Conservation (phyloP, 1,140 invertebrate species). For the Drosophila sulfurigaster region DNA sequence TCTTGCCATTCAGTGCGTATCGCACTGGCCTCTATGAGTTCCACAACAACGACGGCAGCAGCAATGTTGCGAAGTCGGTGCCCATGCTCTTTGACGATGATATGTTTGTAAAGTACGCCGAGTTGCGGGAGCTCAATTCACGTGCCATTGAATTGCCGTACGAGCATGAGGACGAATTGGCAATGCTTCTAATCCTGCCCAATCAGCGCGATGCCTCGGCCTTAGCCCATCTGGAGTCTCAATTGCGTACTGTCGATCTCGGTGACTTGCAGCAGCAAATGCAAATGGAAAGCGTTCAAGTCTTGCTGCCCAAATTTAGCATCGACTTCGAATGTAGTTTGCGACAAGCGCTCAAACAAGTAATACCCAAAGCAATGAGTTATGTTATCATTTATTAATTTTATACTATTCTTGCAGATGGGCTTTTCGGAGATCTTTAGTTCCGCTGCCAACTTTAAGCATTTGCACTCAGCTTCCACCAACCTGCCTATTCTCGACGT, state of each 20-base stretch:
- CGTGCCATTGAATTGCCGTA: slow-evolving; percentile 85
- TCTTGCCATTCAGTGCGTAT: slow-evolving; percentile 77
- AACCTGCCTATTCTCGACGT: slow-evolving; percentile 66
- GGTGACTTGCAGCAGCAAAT: slow-evolving; percentile 67
- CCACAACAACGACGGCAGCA: slow-evolving; percentile 32
- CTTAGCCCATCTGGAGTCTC: slow-evolving; percentile 85
- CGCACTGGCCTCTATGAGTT: slow-evolving; percentile 77
- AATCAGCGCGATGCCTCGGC: slow-evolving; percentile 85
- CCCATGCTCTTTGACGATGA: slow-evolving; percentile 82
- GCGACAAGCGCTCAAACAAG: slow-evolving; percentile 67
- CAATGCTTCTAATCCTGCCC: slow-evolving; percentile 87
- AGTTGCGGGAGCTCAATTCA: slow-evolving; percentile 80
- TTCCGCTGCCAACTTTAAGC: slow-evolving; percentile 71
- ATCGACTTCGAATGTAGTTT: slow-evolving; percentile 86
- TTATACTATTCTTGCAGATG: slow-evolving; percentile 44
- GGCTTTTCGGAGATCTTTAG: slow-evolving; percentile 69
- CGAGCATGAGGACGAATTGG: slow-evolving; percentile 85
- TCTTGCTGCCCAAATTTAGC: slow-evolving; percentile 90
- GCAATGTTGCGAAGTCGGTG: slow-evolving; percentile 43
- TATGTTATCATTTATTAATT: background rate
- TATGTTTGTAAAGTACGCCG: slow-evolving; percentile 83
- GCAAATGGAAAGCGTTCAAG: slow-evolving; percentile 84
- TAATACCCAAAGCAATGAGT: slow-evolving; percentile 4
- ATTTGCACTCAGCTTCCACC: slow-evolving; percentile 51
- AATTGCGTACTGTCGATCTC: slow-evolving; percentile 85